phyloP scores from a whole-genome alignment of 2,113 vertebrate genomes.

The Sapayoa aenigma region DNA sequence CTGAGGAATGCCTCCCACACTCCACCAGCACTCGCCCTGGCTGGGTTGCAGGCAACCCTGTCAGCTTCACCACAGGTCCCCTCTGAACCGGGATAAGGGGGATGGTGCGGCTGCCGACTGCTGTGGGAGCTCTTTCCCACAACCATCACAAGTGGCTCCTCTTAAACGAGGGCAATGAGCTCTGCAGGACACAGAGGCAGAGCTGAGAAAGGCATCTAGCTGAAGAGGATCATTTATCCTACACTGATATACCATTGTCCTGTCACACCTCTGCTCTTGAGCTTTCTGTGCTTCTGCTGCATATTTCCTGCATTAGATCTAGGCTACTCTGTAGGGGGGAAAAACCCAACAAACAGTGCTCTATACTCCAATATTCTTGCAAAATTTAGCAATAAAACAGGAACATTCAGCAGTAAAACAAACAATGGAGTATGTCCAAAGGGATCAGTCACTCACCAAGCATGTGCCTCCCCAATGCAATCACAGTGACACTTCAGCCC shows the following conservation, averaged over 20 bases:
- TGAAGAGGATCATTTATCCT: not conserved
- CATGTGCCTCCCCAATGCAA: not conserved
- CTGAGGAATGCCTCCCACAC: not conserved
- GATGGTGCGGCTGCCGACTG: rapidly evolving
- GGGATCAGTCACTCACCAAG: not conserved
- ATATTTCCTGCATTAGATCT: not conserved
- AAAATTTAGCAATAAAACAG: not conserved
- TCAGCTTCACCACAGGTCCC: not conserved
- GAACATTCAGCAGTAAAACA: not conserved
- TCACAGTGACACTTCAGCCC: not conserved
- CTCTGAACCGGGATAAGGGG: rapidly evolving
- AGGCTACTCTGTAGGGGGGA: not conserved
- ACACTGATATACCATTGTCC: rapidly evolving
- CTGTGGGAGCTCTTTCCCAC: not conserved
- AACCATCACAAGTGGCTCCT: not conserved
- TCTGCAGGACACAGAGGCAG: not conserved
- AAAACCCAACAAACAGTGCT: not conserved
- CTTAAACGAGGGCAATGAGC: not conserved
- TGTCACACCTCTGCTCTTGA: not conserved
- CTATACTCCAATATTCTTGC: not conserved
- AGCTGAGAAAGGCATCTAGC: not conserved
- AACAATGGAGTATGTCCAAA: not conserved
- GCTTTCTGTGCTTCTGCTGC: not conserved
- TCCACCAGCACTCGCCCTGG: not conserved
- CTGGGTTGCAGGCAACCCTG: not conserved